A percentile compares a stretch with the other conserved stretches of the same genome.
Evolutionary conservation across 2,888 invertebrate genomes (phyloP).

Genomic region (Zaprionus bogoriensis): DNA sequence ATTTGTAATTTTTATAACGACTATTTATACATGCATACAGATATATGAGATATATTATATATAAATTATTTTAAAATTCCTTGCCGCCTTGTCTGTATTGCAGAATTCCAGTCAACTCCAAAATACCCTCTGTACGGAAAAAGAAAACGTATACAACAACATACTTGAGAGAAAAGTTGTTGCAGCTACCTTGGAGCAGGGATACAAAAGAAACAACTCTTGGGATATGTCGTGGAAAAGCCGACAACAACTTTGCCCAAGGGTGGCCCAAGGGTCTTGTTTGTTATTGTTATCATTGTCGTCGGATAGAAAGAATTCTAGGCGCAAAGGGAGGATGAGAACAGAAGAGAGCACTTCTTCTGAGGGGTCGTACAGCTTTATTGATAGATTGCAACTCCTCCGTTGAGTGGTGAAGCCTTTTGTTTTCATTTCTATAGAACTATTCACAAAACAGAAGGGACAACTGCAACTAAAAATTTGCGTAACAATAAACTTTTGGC

Average conservation of each 20-base stretch:
- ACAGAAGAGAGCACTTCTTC: conserved; percentile 8
- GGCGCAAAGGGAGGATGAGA: background rate
- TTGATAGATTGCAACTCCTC: conserved; percentile 75
- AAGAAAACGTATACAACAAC: conserved; percentile 35
- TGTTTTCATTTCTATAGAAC: conserved; percentile 54
- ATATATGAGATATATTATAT: too few species aligned
- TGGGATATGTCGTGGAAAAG: conserved; percentile 57
- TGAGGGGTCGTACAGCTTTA: conserved; percentile 55
- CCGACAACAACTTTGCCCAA: conserved; percentile 45
- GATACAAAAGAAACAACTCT: conserved; percentile 37
- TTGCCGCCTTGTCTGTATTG: too few species aligned
- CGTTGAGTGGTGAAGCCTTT: conserved; percentile 44
- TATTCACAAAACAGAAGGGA: conserved; percentile 9
- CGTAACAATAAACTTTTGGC: conserved; percentile 66
- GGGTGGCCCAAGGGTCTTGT: conserved; percentile 50
- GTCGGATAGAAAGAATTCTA: conserved; percentile 14
- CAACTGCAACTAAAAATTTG: conserved; percentile 46
- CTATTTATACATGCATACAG: too few species aligned
- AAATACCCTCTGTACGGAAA: too few species aligned
- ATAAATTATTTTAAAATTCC: too few species aligned
- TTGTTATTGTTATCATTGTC: conserved; percentile 47
- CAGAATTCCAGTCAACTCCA: too few species aligned
- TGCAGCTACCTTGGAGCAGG: conserved; percentile 16
- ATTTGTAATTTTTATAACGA: too few species aligned
- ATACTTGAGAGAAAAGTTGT: conserved; percentile 67